phyloP scores from a whole-genome alignment of 1,140 invertebrate species.

The Aphis craccivora region DNA sequence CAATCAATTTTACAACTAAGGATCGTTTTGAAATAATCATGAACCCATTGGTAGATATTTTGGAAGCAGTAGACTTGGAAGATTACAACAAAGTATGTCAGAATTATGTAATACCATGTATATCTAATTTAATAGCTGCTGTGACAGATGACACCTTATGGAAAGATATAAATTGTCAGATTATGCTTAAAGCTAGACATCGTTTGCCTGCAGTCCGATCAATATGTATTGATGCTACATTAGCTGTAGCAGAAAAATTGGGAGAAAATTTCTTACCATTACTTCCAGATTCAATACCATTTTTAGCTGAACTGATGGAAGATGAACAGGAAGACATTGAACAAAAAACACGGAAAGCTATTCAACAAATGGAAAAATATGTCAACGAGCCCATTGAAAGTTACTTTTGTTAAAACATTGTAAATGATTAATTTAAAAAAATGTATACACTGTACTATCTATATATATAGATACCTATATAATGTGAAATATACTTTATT shows the following conservation, averaged over 20 bases:
- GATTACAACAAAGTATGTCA: constrained; percentile 70
- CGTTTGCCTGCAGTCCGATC: constrained; percentile 69
- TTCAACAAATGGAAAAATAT: constrained; percentile 80
- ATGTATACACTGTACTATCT: not conserved
- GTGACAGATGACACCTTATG: constrained; percentile 84
- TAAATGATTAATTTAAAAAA: not conserved
- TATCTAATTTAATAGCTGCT: constrained; percentile 82
- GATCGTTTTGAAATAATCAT: constrained; percentile 82
- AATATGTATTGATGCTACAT: constrained; percentile 71
- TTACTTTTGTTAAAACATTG: constrained; percentile 71
- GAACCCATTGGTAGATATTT: constrained; percentile 86
- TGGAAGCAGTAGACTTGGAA: constrained; percentile 64
- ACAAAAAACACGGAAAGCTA: constrained; percentile 74
- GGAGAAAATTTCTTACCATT: constrained; percentile 83
- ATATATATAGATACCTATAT: not conserved
- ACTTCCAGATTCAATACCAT: constrained; percentile 83
- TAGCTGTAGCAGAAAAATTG: constrained; percentile 77
- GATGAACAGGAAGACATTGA: constrained; percentile 84
- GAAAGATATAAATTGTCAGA: constrained; percentile 88
- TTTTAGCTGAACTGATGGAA: constrained; percentile 82
- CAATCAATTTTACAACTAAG: constrained; percentile 79
- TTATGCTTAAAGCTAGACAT: constrained; percentile 85
- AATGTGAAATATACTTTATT: too few species aligned
- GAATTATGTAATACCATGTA: constrained; percentile 76
- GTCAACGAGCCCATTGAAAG: constrained; percentile 85